phyloP scores from a whole-genome alignment of 2,888 invertebrate species.

The Protonemura montana region DNA sequence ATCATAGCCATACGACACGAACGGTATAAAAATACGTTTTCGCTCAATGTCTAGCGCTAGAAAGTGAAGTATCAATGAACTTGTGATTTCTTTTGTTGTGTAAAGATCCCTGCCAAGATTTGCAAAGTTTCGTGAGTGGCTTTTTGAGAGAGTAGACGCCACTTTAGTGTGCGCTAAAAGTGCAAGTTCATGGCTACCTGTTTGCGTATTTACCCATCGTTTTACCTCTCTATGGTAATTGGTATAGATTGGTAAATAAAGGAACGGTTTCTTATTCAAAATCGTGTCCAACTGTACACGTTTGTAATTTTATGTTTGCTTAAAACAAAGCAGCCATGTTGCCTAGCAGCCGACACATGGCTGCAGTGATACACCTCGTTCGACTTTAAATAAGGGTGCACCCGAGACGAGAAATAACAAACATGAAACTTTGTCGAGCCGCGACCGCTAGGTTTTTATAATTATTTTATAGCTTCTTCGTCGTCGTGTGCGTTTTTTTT shows the following conservation, averaged over 20 bases:
- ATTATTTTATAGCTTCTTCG: conserved; percentile 33
- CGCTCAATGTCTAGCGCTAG: not conserved
- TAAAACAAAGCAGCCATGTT: conserved; percentile 8
- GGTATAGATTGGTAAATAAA: not conserved
- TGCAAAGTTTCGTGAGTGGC: not conserved
- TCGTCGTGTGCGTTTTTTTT: conserved; percentile 20
- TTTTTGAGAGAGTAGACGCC: not conserved
- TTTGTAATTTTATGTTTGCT: not conserved
- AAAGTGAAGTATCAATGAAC: not conserved
- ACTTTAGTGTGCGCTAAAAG: not conserved
- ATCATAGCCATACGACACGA: not conserved
- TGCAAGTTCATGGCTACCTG: conserved; percentile 4
- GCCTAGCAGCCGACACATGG: not conserved
- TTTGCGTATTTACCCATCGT: not conserved
- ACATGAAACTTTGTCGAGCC: conserved; percentile 21
- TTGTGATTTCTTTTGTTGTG: not conserved
- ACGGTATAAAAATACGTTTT: not conserved
- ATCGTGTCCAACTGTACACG: not conserved
- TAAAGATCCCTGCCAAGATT: not conserved
- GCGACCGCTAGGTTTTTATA: conserved; percentile 25
- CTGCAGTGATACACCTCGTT: not conserved
- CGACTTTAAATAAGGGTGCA: conserved; percentile 20
- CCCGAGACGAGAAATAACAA: conserved; percentile 21
- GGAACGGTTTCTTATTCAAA: not conserved
- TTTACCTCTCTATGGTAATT: conserved; percentile 2